phyloP scores from a whole-genome alignment of 2,113 vertebrate genomes.

The Brevimyrus niger region DNA sequence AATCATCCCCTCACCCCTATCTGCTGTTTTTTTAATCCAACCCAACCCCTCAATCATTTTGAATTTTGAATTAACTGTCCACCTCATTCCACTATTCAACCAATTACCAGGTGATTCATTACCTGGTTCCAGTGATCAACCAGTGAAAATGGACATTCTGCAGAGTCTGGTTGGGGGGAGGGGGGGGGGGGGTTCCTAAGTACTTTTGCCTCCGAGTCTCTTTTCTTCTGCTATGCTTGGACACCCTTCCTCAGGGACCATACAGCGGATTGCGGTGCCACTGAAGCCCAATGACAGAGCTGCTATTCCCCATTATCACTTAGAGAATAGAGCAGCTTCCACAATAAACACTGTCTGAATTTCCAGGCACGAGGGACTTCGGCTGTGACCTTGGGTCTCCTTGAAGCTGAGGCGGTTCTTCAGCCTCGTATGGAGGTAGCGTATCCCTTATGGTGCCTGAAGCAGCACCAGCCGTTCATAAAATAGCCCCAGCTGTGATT shows the following conservation, averaged over 20 bases:
- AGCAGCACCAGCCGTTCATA: conserved; percentile 5
- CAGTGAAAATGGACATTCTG: background rate
- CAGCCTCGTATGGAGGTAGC: background rate
- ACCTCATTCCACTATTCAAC: background rate
- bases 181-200: background rate
- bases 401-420: background rate
- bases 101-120: background rate
- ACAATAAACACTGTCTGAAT: conserved; percentile 1
- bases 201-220: background rate
- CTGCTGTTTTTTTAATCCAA: background rate
- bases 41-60: background rate
- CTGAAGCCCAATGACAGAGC: background rate
- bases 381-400: conserved; percentile 1
- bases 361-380: background rate
- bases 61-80: background rate
- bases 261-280: background rate
- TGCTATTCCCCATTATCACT: conserved; percentile 13
- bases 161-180: background rate
- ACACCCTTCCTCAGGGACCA: background rate
- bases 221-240: background rate
- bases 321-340: conserved; percentile 2
- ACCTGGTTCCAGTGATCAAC: background rate
- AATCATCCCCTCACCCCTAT: background rate
- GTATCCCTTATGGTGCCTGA: background rate
- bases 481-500: conserved; percentile 9